phyloP scores from a whole-genome alignment of 2,797 vertebrate genomes.

The Accipiter superciliosus region DNA sequence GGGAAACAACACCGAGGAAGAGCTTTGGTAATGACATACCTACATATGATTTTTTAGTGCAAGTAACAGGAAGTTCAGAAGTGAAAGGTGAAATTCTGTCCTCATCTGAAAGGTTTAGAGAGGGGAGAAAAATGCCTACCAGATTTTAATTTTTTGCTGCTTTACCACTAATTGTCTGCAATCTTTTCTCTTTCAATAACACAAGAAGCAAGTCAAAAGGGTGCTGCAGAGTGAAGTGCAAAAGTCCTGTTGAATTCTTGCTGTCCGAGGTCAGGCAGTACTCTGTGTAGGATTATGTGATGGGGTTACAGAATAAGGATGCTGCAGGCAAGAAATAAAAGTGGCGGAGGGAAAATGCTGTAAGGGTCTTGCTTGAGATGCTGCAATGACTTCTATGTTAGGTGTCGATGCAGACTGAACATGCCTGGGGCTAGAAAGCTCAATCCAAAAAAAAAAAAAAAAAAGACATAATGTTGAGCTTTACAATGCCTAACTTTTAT shows the following conservation, averaged over 20 bases:
- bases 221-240: not conserved
- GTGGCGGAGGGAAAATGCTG: not conserved
- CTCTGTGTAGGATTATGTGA: not conserved
- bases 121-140: not conserved
- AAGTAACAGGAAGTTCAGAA: not conserved
- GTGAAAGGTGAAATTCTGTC: not conserved
- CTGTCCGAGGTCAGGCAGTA: not conserved
- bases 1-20: not conserved
- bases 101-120: not conserved
- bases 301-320: not conserved
- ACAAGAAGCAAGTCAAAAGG: not conserved
- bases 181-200: not conserved
- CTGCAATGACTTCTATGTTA: not conserved
- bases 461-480: not conserved
- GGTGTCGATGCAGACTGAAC: not conserved
- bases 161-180: not conserved
- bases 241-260: not conserved
- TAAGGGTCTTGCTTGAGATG: not conserved
- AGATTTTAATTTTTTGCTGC: not conserved
- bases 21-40: not conserved
- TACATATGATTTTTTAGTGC: not conserved
- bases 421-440: conserved; percentile 18
- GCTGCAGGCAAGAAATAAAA: not conserved
- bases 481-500: not conserved
- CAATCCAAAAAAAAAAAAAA: not conserved